A percentile compares a stretch with the other conserved stretches of the same genome.
These are phyloP conservation scores for Alauda arvensis DNA, from an alignment of 2,797 vertebrate genomes.

Conservation along the genomic window DNA sequence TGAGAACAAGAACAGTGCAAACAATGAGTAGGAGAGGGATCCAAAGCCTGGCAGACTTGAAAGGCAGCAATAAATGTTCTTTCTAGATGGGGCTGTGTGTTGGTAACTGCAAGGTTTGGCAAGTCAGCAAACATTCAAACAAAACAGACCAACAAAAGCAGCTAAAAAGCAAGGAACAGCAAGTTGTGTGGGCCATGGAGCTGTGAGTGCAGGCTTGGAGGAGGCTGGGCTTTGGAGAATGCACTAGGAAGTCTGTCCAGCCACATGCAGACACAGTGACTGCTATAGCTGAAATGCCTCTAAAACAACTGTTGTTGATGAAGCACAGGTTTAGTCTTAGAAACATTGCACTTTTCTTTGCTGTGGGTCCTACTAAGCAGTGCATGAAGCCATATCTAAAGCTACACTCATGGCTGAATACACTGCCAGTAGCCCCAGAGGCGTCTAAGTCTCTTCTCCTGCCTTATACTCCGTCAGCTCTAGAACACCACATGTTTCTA, in stretches of 20 bases:
- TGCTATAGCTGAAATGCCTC: not conserved
- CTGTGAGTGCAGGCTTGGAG: not conserved
- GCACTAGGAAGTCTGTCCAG: not conserved
- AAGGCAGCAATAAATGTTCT: not conserved
- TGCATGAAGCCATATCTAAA: not conserved
- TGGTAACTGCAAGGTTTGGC: not conserved
- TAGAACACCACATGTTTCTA: not conserved
- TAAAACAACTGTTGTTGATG: not conserved
- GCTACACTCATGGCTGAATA: not conserved
- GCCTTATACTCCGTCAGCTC: not conserved
- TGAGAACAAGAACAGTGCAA: not conserved
- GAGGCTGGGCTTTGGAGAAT: not conserved
- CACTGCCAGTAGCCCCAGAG: not conserved
- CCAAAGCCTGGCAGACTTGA: not conserved
- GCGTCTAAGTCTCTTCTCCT: not conserved
- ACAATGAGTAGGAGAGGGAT: not conserved
- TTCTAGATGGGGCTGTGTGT: not conserved
- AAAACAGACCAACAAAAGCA: not conserved
- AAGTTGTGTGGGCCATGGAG: not conserved
- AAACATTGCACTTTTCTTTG: not conserved
- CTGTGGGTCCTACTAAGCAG: not conserved
- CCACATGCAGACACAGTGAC: not conserved
- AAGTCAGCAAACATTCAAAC: not conserved
- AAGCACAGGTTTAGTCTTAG: not conserved
- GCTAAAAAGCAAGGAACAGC: not conserved